These are phyloP conservation scores for Copsychus sechellarum DNA, from an alignment of 2,113 vertebrate species.

Conservation along the genomic window DNA sequence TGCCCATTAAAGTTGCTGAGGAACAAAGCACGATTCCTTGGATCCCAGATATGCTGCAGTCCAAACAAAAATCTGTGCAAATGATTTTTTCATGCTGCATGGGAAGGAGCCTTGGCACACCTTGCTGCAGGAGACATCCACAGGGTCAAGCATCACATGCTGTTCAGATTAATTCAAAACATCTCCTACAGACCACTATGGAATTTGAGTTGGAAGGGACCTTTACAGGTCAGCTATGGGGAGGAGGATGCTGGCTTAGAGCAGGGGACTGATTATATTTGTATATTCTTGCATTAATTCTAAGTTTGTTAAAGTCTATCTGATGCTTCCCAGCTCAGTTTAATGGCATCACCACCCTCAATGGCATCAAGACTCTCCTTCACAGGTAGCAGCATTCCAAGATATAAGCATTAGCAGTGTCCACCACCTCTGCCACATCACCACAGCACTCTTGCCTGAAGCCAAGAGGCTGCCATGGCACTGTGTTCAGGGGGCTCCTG, in stretches of 20 bases:
- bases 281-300: neutral
- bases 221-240: neutral
- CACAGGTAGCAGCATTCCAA: neutral
- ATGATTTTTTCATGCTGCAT: fast-evolving
- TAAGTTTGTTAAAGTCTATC: neutral
- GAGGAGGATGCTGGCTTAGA: neutral
- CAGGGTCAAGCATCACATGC: neutral
- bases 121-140: neutral
- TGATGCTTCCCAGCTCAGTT: neutral
- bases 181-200: neutral
- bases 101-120: neutral
- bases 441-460: neutral
- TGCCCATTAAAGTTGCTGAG: neutral
- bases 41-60: neutral
- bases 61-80: neutral
- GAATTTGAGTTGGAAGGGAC: neutral
- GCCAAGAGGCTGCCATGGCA: neutral
- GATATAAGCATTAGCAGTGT: neutral
- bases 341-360: fast-evolving
- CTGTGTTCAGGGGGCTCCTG: fast-evolving
- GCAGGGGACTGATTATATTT: neutral
- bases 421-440: neutral
- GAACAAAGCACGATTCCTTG: neutral
- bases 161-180: neutral
- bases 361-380: neutral